A percentile compares a stretch with the other conserved stretches of the same genome.
These are phyloP conservation scores for Esox niger DNA, from an alignment of 2,113 vertebrate species.

Conservation along the genomic window DNA sequence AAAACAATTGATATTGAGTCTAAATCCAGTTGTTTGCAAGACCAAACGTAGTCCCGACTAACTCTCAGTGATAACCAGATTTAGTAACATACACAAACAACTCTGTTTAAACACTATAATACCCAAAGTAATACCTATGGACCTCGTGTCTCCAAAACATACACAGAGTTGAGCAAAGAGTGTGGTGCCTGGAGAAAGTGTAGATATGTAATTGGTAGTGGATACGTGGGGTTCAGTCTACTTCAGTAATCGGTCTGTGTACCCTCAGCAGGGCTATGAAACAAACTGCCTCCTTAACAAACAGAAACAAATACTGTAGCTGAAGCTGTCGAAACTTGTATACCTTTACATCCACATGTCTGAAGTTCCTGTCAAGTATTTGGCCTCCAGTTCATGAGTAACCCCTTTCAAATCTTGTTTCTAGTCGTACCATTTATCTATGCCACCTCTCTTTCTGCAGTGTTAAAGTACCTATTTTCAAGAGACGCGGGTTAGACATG, in stretches of 20 bases:
- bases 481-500: constrained; percentile 68
- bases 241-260: constrained; percentile 54
- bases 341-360: too few species aligned
- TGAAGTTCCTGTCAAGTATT: too few species aligned
- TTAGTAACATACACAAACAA: constrained; percentile 27
- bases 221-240: constrained; percentile 51
- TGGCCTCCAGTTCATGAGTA: too few species aligned
- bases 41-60: background rate
- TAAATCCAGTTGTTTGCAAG: background rate
- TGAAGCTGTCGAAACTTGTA: too few species aligned
- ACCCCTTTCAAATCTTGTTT: too few species aligned
- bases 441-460: too few species aligned
- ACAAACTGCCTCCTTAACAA: background rate
- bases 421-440: too few species aligned
- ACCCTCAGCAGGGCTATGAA: background rate
- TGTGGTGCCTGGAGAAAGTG: constrained; percentile 11
- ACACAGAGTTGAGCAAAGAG: constrained; percentile 23
- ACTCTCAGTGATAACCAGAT: constrained; percentile 33
- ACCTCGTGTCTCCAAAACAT: constrained; percentile 26
- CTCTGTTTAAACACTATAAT: constrained; percentile 34
- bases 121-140: constrained; percentile 58
- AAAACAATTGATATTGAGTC: background rate
- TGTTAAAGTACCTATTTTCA: constrained; percentile 25
- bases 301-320: background rate
- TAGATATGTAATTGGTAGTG: constrained; percentile 13